Evolutionary conservation across 2,888 invertebrate genomes (phyloP), one percentile per base, ranked within the genome.

Genomic region (Incurvaria masculella): DNA sequence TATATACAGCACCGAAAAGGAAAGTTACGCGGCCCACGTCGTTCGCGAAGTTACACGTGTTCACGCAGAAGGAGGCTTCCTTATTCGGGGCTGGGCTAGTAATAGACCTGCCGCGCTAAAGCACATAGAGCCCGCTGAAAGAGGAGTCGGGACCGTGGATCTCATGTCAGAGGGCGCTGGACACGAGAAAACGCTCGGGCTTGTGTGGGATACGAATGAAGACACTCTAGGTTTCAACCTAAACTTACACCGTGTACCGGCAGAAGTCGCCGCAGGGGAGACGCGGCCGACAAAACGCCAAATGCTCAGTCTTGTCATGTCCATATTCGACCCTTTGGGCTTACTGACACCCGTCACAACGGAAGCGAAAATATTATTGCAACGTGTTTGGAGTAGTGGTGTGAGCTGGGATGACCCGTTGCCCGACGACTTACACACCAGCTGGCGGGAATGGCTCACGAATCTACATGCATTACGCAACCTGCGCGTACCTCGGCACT

Each of bases 221-320:
- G 48, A 48, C 19, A 21, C 20, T 1, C 20, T 48, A 6, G 39
- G 39, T 6, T 48, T 48, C 16, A 39, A 33, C 14, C 11, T 44
- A 5, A 48, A 48, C n/a, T 2, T 43, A 0, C 48, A 52, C 27
- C 57, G 57, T 17, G 38, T 40, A 16, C 18, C 26, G 39, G 11
- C 21, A 42, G 42, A 43, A 17, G 21, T 14, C 8, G 21, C 8
- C 4, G n/a, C 10, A 33, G 20, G 38, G 16, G 5, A n/a, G 21
- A 21, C 10, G 8, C 3, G 16, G 43, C 47, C 44, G 45, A 44
- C 42, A 14, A 27, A 42, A 21, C 33, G 19, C 5, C 2, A 45
- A 40, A n/a, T 10, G n/a, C 21, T 46, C 3, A 21, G 27, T 10
- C n/a, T 42, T 2, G 18, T 46, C 8, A 44, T 23, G 44, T 21